Base-by-base conservation (phyloP, 2,797 vertebrate genomes). In the Eremophila alpestris region DNA sequence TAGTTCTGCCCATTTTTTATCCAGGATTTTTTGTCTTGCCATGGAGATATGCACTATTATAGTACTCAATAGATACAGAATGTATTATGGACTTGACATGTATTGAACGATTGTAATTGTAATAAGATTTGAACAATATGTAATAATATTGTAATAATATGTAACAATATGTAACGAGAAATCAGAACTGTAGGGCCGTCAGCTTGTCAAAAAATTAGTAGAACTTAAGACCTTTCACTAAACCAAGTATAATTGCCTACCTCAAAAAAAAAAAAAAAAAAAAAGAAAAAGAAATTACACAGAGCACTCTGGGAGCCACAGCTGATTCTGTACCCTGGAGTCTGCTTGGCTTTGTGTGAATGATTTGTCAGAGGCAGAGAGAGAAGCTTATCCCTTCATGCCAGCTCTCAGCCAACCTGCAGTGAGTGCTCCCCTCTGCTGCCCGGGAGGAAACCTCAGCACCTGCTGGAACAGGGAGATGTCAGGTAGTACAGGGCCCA, bases 331-430 rank as follows among this genome's bases (percentile, higher is more conserved):
- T 16, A 29, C 16, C 9, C 14, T 64, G 40, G 30, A 46, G 10
- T 32, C 49, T 91, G 45, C 24, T 24, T 40, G 40, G 11, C 36
- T 70, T 51, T 65, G 6, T 65, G 45, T 40, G 32, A 68, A 24
- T 1, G 2, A 36, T 56, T 86, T 77, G 26, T 29, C 29, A n/a
- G 19, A 19, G 24, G 17, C 59, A 49, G 52, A 74, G 55, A 43
- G 20, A 13, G 15, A 7, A n/a, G 11, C 32, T 58, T 43, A 40
- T 21, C n/a, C n/a, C 60, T 26, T 55, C 0, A 0, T 45, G 8
- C 21, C 40, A 54, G 23, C 49, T 26, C 48, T 45, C 75, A 45
- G 49, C n/a, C n/a, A 46, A 2, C 16, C 49, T 36, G n/a, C 49
- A 16, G 40, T 1, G 24, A 29, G 24, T 36, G 32, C 38, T 52